Percentiles rank a stretch among this genome's conserved stretches.
Conservation (phyloP, 2,113 vertebrate species). For the Lynx canadensis region DNA sequence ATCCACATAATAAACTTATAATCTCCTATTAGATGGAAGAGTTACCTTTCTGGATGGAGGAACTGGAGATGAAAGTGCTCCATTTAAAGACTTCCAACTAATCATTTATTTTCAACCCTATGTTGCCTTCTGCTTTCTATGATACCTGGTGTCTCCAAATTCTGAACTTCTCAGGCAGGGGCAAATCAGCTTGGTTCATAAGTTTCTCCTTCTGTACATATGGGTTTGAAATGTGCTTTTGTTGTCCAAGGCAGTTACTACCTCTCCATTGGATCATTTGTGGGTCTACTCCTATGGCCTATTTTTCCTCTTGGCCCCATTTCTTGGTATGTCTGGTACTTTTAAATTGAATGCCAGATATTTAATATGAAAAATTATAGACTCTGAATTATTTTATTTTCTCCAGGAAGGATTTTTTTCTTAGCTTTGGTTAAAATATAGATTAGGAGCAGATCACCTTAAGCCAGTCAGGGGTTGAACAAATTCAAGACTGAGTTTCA, state of each 20-base stretch:
- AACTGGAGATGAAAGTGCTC: not conserved
- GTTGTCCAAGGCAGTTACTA: not conserved
- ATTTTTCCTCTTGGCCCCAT: not conserved
- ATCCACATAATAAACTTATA: not conserved
- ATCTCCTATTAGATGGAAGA: not conserved
- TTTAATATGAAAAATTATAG: not conserved
- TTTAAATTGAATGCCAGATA: not conserved
- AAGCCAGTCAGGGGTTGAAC: not conserved
- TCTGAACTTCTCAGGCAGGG: not conserved
- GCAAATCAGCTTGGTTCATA: not conserved
- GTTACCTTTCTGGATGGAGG: not conserved
- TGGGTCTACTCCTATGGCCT: not conserved
- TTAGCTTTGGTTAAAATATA: not conserved
- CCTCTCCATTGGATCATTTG: not conserved
- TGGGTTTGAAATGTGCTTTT: not conserved
- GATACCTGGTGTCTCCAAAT: not conserved
- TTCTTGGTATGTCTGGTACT: not conserved
- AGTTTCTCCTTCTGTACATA: not conserved
- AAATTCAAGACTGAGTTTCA: conserved; percentile 4
- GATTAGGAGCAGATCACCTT: not conserved
- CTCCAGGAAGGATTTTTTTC: not conserved
- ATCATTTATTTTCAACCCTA: not conserved
- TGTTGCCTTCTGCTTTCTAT: not conserved
- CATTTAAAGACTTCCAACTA: not conserved
- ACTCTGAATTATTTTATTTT: not conserved